These are phyloP conservation scores for Morphnarchus princeps DNA, from an alignment of 2,113 vertebrate genomes.

Conservation along the genomic window DNA sequence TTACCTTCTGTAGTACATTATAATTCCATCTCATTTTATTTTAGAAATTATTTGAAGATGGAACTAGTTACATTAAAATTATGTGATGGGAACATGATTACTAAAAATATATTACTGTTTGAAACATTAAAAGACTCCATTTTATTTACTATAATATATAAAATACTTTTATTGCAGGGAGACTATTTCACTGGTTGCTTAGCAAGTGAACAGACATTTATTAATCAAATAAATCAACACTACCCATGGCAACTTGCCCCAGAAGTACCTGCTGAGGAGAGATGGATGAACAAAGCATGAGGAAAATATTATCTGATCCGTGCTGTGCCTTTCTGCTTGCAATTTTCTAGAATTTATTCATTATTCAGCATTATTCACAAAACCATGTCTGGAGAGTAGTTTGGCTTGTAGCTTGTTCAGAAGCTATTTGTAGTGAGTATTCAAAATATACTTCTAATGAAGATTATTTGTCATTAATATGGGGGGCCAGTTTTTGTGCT, in stretches of 20 bases:
- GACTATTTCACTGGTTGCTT: background rate
- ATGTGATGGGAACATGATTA: constrained; percentile 34
- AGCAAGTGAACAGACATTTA: background rate
- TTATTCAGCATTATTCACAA: background rate
- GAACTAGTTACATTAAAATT: constrained; percentile 51
- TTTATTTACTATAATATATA: background rate
- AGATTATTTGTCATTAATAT: background rate
- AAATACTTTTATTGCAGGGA: constrained; percentile 1
- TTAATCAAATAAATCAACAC: constrained; percentile 58
- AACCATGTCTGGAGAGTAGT: background rate
- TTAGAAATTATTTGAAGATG: constrained; percentile 67
- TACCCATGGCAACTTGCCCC: background rate
- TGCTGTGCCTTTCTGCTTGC: background rate
- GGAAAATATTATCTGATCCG: constrained; percentile 1
- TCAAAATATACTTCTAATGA: background rate
- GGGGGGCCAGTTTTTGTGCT: background rate
- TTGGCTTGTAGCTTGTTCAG: background rate
- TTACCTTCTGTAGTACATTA: constrained; percentile 62
- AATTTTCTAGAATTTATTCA: background rate
- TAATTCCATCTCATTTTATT: constrained; percentile 63
- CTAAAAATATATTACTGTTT: constrained; percentile 38
- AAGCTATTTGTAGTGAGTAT: background rate
- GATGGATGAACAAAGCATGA: constrained; percentile 20
- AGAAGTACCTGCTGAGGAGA: constrained; percentile 34
- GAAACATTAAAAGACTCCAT: constrained; percentile 19